Evolutionary conservation across 1,140 invertebrate species (phyloP).

Genomic region (Rhagoletis zephyria): DNA sequence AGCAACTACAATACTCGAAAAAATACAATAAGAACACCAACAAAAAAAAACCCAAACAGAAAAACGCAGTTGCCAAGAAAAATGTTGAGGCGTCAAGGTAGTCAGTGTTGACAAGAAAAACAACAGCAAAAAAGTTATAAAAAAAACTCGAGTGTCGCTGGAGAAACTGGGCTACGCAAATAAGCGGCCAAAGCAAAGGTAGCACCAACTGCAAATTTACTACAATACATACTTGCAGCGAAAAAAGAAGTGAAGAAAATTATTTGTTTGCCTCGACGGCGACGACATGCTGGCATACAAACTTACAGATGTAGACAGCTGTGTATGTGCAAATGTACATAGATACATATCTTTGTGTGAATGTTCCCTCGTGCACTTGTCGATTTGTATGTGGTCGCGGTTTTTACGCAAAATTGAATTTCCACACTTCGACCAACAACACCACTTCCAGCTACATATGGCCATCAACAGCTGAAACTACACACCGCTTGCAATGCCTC

Average conservation of each 20-base stretch:
- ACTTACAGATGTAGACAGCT: background rate
- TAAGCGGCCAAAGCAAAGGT: slow-evolving; percentile 34
- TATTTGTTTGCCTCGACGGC: background rate
- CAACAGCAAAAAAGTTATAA: background rate
- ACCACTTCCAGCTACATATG: background rate
- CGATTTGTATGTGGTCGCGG: background rate
- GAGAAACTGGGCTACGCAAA: slow-evolving; percentile 50
- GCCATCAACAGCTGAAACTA: background rate
- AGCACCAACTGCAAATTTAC: background rate
- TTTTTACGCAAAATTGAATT: slow-evolving; percentile 35
- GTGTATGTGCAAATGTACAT: too few relatives aligned
- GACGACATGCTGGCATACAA: background rate
- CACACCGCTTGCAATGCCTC: background rate
- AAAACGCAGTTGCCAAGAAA: slow-evolving; percentile 13
- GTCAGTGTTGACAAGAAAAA: background rate
- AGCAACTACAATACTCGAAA: background rate
- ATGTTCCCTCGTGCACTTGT: background rate
- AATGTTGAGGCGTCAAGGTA: background rate
- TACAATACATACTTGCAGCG: too few relatives aligned
- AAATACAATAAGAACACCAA: background rate
- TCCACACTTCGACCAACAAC: background rate
- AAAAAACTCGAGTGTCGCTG: slow-evolving; percentile 15
- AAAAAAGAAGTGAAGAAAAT: background rate
- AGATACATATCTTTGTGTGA: background rate
- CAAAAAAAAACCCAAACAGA: slow-evolving; percentile 23